phyloP scores from a whole-genome alignment of 2,888 invertebrate genomes.

The Habroteleia sp. region DNA sequence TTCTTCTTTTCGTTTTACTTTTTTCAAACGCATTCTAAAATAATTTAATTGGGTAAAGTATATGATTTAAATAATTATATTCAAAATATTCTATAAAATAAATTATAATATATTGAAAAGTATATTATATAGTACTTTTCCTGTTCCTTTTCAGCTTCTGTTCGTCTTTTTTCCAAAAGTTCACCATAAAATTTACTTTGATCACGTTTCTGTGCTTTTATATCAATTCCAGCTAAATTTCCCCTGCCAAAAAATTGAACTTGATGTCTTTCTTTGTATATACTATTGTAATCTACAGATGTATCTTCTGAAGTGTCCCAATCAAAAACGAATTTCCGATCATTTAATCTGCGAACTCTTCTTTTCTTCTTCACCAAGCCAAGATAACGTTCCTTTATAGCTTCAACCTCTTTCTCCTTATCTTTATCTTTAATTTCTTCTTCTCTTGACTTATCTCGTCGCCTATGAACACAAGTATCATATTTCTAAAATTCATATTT shows the following conservation, averaged over 20 bases:
- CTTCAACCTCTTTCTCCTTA: constrained; percentile 95
- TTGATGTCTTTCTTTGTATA: constrained; percentile 98
- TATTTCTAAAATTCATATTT: no score
- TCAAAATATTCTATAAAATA: neutral
- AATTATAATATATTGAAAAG: neutral
- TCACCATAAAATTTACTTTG: constrained; percentile 99
- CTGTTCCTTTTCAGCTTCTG: constrained; percentile 97
- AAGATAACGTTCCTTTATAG: constrained; percentile 96
- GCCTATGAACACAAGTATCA: constrained; percentile 68
- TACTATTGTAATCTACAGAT: constrained; percentile 96
- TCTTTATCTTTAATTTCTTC: constrained; percentile 89
- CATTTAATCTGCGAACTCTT: constrained; percentile 95
- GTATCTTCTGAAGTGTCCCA: constrained; percentile 99
- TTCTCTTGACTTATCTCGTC: constrained; percentile 77
- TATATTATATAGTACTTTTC: constrained; percentile 87
- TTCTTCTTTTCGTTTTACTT: constrained; percentile 96
- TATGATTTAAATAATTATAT: no score
- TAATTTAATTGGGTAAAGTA: no score
- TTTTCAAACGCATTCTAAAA: constrained; percentile 88
- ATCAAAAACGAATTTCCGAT: constrained; percentile 99
- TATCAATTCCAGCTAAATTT: constrained; percentile 98
- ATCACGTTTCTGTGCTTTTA: constrained; percentile 96
- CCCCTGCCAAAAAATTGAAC: constrained; percentile 99
- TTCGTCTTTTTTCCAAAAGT: constrained; percentile 95
- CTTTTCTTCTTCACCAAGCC: constrained; percentile 96